These are phyloP conservation scores for Eulemur macaco DNA, from an alignment of 2,113 vertebrate species.

Conservation along the genomic window DNA sequence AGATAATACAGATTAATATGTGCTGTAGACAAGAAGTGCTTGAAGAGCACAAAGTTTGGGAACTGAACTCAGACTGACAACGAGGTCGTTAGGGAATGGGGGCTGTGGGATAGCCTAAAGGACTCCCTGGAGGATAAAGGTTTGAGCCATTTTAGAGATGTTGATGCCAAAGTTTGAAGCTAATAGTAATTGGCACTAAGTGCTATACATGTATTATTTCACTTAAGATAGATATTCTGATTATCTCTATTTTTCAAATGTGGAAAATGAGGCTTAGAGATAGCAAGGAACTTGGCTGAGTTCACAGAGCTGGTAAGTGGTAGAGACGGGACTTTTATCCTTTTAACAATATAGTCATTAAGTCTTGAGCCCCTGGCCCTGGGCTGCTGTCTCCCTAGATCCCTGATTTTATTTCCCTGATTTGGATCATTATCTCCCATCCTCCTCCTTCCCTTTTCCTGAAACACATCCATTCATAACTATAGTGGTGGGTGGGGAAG, in stretches of 20 bases:
- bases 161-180: not conserved
- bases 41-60: not conserved
- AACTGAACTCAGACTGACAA: not conserved
- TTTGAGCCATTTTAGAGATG: not conserved
- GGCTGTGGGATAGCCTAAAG: not conserved
- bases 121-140: not conserved
- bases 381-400: not conserved
- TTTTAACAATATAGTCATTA: not conserved
- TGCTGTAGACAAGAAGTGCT: not conserved
- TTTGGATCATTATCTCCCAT: conserved; percentile 23
- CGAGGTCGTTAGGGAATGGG: not conserved
- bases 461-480: conserved; percentile 65
- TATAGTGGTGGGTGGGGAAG: not conserved
- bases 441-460: not conserved
- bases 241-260: not conserved
- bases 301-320: not conserved
- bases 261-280: not conserved
- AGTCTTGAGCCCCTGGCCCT: not conserved
- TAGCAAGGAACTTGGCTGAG: not conserved
- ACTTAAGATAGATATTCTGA: not conserved
- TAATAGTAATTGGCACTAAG: not conserved
- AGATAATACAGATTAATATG: not conserved
- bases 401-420: not conserved
- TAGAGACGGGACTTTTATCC: not conserved
- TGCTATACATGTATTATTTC: not conserved